These are phyloP conservation scores for Invenusta paracnida DNA, from an alignment of 2,888 invertebrate species.

Conservation along the genomic window DNA sequence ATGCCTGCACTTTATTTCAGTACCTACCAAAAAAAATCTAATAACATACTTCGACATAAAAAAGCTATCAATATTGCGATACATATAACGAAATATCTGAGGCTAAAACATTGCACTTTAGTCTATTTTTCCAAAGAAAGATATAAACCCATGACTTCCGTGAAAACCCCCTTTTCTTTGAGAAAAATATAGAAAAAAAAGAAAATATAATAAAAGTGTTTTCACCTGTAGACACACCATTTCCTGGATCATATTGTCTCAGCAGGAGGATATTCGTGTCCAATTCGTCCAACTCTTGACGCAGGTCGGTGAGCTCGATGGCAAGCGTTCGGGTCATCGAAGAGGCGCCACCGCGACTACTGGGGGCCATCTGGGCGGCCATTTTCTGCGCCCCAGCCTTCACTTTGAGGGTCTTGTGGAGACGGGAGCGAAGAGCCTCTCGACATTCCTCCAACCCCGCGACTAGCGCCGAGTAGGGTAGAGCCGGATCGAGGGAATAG, in stretches of 20 bases:
- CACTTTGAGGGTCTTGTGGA: conserved; percentile 16
- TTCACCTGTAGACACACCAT: no score
- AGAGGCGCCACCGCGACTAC: not conserved
- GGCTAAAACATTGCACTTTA: no score
- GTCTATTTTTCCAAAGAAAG: no score
- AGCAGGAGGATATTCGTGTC: conserved; percentile 1
- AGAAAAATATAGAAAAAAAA: not conserved
- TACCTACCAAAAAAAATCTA: no score
- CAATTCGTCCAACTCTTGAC: conserved; percentile 22
- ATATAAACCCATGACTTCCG: no score
- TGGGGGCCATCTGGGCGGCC: not conserved
- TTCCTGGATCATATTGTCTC: not conserved
- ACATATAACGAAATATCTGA: no score
- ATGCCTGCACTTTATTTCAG: no score
- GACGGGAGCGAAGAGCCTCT: not conserved
- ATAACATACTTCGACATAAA: no score
- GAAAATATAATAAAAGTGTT: not conserved
- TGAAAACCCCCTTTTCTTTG: not conserved
- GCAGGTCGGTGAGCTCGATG: not conserved
- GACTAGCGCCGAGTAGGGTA: not conserved
- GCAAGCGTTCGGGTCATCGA: not conserved
- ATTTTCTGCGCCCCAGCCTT: conserved; percentile 10
- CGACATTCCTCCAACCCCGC: not conserved
- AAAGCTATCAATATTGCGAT: no score
- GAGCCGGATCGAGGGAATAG: not conserved